Conservation (phyloP, 2,113 vertebrate genomes). For the Solenodon paradoxus region DNA sequence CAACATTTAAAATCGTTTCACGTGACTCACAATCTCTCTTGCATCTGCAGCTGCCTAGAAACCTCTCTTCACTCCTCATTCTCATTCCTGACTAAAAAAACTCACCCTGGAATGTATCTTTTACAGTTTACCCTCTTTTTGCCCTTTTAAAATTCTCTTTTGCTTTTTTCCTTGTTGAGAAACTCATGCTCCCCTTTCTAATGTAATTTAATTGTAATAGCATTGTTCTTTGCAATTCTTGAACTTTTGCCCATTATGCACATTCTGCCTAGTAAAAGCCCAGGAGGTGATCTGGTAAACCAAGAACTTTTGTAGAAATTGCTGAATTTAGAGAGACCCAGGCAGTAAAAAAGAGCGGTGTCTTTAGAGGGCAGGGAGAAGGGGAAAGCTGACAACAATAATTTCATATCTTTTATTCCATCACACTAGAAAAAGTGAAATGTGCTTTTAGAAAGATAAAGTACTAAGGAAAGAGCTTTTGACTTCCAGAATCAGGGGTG, state of each 20-base stretch:
- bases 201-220: background rate
- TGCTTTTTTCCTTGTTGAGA: background rate
- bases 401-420: background rate
- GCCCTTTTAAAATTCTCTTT: background rate
- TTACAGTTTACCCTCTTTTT: background rate
- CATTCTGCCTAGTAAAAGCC: background rate
- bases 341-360: background rate
- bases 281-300: background rate
- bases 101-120: background rate
- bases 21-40: background rate
- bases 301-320: background rate
- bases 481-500: background rate
- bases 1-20: background rate
- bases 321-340: background rate
- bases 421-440: background rate
- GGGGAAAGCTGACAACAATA: background rate
- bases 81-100: background rate
- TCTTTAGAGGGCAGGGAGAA: background rate
- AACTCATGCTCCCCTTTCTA: background rate
- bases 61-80: background rate
- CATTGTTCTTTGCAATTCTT: background rate
- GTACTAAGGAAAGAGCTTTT: background rate
- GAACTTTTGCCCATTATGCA: background rate
- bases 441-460: background rate
- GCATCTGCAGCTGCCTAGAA: background rate